Evolutionary conservation across 2,888 invertebrate species (phyloP).

Genomic region (Selenia dentaria): DNA sequence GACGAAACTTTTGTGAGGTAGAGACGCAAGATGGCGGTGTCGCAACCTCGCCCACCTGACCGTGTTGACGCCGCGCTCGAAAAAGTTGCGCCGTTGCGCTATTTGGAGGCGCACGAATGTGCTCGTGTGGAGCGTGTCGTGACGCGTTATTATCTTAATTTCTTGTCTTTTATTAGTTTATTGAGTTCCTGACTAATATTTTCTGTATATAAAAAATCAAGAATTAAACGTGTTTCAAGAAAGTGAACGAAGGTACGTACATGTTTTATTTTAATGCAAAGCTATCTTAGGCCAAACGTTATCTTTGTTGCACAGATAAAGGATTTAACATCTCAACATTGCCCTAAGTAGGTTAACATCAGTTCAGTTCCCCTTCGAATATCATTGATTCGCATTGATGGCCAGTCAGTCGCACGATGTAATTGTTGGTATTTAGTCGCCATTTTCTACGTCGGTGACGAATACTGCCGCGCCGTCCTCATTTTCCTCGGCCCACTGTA

Average conservation of each 20-base stretch:
- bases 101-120: constrained; percentile 83
- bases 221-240: constrained; percentile 40
- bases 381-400: constrained; percentile 57
- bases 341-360: constrained; percentile 42
- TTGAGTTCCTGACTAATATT: constrained; percentile 50
- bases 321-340: constrained; percentile 47
- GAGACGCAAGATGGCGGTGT: constrained; percentile 76
- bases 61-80: constrained; percentile 84
- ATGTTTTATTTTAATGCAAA: constrained; percentile 39
- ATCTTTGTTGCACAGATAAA: constrained; percentile 58
- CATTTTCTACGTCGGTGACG: constrained; percentile 84
- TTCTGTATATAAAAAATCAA: constrained; percentile 41
- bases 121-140: constrained; percentile 67
- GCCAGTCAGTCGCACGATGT: constrained; percentile 60
- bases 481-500: constrained; percentile 60
- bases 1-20: constrained; percentile 49
- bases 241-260: constrained; percentile 62
- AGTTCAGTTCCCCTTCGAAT: constrained; percentile 47
- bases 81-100: constrained; percentile 85
- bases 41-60: constrained; percentile 85
- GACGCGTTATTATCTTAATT: constrained; percentile 74
- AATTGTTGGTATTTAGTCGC: constrained; percentile 84
- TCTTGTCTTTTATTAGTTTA: constrained; percentile 60
- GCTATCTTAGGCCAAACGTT: constrained; percentile 50
- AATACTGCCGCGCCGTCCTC: constrained; percentile 78